Percentiles rank a stretch among this genome's conserved stretches.
phyloP scores from a whole-genome alignment of 2,797 vertebrate genomes.

The Chromis chromis region DNA sequence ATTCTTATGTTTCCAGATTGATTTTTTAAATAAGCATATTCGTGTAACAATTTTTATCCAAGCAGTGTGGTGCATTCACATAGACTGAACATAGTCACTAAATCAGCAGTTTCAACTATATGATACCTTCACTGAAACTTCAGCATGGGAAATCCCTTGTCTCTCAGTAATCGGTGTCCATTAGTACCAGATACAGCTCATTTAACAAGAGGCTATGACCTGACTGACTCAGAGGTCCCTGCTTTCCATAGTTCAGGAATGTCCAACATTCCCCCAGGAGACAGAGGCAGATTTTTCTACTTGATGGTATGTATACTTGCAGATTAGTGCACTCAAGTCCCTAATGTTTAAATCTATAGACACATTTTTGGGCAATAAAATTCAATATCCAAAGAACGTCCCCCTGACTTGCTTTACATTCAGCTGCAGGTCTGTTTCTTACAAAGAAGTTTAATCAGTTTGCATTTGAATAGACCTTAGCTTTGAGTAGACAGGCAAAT shows the following conservation, averaged over 20 bases:
- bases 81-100: neutral
- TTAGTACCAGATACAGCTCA: slow-evolving; percentile 67
- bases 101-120: slow-evolving; percentile 30
- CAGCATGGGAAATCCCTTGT: slow-evolving; percentile 30
- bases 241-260: slow-evolving; percentile 65
- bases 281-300: slow-evolving; percentile 16
- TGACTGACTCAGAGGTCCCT: slow-evolving; percentile 52
- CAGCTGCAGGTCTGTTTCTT: neutral
- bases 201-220: slow-evolving; percentile 68
- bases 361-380: slow-evolving; percentile 11
- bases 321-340: neutral
- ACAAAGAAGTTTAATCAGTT: no score
- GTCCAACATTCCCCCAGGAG: slow-evolving; percentile 34
- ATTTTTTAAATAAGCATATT: neutral
- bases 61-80: neutral
- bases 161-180: slow-evolving; percentile 49
- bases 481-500: neutral
- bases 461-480: no score
- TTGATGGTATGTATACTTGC: slow-evolving; percentile 2
- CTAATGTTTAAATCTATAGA: slow-evolving; percentile 12
- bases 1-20: neutral
- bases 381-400: slow-evolving; percentile 5
- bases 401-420: neutral
- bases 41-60: neutral
- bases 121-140: slow-evolving; percentile 24